Evolutionary conservation across 1,140 invertebrate genomes (phyloP).

Genomic region (Zaprionus davidi): DNA sequence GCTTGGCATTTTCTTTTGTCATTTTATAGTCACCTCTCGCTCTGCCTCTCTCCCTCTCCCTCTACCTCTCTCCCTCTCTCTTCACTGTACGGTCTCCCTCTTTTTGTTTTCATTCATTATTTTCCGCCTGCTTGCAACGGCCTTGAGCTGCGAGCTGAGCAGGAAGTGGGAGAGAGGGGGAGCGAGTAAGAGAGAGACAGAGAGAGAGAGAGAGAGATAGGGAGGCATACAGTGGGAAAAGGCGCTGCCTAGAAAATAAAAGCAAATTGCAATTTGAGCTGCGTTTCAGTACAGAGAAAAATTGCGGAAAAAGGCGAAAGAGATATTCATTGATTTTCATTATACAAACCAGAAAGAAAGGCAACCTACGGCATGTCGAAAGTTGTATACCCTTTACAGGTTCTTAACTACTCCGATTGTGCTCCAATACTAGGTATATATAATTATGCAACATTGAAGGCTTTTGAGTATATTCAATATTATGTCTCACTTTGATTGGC

Average conservation of each 20-base stretch:
- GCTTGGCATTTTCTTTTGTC: constrained; percentile 23
- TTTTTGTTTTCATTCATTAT: constrained; percentile 28
- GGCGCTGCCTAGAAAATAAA: neutral
- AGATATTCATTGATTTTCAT: neutral
- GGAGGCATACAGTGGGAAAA: neutral
- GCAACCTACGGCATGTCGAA: no score
- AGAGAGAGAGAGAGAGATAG: neutral
- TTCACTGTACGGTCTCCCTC: neutral
- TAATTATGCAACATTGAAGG: no score
- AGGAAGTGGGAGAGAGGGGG: neutral
- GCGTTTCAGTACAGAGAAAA: neutral
- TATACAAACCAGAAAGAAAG: neutral
- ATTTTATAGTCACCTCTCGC: neutral
- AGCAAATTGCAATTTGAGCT: neutral
- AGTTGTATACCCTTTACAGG: no score
- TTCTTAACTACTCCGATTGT: no score
- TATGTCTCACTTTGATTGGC: no score
- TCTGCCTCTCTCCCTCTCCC: neutral
- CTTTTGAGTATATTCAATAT: no score
- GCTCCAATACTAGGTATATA: no score
- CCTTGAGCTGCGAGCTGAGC: constrained; percentile 20
- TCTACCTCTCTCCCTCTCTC: neutral
- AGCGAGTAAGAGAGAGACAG: neutral
- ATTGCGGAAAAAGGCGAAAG: neutral
- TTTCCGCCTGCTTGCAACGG: constrained; percentile 20